phyloP scores from a whole-genome alignment of 92 coral and sea anemone species.

The Plumapathes pennacea region DNA sequence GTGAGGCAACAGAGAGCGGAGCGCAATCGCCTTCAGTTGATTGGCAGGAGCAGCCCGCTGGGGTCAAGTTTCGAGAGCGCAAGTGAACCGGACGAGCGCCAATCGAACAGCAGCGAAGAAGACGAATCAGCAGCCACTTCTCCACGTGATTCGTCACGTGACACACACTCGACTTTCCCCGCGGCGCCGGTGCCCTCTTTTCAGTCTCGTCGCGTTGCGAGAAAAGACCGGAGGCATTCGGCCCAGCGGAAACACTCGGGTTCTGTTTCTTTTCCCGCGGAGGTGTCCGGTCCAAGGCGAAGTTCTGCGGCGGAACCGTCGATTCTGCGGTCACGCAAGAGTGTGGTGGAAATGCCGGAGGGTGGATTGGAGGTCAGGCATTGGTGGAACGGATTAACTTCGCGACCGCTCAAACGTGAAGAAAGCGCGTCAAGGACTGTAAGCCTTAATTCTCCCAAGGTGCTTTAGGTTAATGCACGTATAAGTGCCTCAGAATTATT shows the following conservation, averaged over 20 bases:
- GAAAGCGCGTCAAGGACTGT: too few relatives aligned
- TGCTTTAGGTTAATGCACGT: too few relatives aligned
- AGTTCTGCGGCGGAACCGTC: conserved; percentile 32
- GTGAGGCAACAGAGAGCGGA: conserved; percentile 81
- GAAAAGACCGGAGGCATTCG: conserved; percentile 28
- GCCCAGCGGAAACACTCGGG: conserved; percentile 32
- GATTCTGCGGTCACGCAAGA: conserved; percentile 24
- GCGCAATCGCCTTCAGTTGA: conserved; percentile 47
- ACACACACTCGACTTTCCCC: conserved; percentile 38
- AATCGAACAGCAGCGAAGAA: conserved; percentile 77
- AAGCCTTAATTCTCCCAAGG: too few relatives aligned
- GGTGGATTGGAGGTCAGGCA: conserved; percentile 65
- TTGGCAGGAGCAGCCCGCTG: conserved; percentile 64
- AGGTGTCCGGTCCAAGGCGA: conserved; percentile 29
- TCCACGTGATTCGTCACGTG: conserved; percentile 22
- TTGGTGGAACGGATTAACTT: conserved; percentile 75
- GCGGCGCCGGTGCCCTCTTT: conserved; percentile 30
- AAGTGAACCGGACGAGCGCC: conserved; percentile 39
- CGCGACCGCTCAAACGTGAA: too few relatives aligned
- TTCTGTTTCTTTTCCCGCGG: conserved; percentile 64
- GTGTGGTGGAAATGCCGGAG: conserved; percentile 54
- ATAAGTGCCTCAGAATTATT: too few relatives aligned
- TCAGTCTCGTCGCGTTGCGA: conserved; percentile 12
- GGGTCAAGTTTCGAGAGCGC: conserved; percentile 89
- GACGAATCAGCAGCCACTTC: conserved; percentile 47